Conservation (phyloP, 2,113 vertebrate genomes). For the Oriolus oriolus region DNA sequence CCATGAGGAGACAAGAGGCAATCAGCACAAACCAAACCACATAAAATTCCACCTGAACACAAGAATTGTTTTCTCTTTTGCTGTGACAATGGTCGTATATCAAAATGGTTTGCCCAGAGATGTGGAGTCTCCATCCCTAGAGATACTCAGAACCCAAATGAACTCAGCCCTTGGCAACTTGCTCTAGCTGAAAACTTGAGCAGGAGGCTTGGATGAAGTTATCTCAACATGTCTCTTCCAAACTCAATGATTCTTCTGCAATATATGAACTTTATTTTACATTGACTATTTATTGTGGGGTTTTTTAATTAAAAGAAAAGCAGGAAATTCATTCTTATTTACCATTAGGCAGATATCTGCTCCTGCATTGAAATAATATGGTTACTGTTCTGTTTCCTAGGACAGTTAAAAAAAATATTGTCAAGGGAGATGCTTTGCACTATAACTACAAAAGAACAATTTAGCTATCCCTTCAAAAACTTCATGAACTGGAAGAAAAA, state of each 20-base stretch:
- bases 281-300: neutral
- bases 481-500: neutral
- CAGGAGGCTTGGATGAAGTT: neutral
- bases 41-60: neutral
- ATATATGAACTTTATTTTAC: neutral
- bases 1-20: neutral
- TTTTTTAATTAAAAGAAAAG: neutral
- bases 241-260: neutral
- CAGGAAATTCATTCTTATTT: neutral
- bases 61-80: neutral
- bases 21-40: neutral
- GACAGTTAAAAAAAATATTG: neutral
- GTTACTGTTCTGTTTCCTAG: neutral
- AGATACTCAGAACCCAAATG: neutral
- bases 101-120: neutral
- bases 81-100: neutral
- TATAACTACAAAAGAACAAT: neutral
- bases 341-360: neutral
- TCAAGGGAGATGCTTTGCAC: neutral
- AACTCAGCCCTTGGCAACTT: neutral
- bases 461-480: neutral
- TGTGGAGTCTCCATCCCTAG: neutral
- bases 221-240: neutral
- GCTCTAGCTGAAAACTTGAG: neutral
- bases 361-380: neutral